Percentiles rank a stretch among this genome's conserved stretches.
These are phyloP conservation scores for Amia ocellicauda DNA, from an alignment of 2,113 vertebrate genomes.

Conservation along the genomic window DNA sequence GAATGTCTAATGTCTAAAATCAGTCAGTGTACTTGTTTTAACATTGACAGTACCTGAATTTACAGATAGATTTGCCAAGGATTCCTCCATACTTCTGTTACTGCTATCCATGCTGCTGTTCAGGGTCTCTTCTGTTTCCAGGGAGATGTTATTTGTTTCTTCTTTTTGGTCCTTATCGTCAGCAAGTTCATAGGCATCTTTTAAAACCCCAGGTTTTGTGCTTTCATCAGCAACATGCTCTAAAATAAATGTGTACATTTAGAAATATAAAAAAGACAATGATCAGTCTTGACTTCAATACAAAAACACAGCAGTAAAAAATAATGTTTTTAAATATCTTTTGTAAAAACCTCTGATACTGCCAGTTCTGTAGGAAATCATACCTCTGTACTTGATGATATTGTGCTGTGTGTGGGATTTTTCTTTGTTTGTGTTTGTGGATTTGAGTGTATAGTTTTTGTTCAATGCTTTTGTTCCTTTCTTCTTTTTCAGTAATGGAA, in stretches of 20 bases:
- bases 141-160: not conserved
- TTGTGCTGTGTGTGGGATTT: too few relatives aligned
- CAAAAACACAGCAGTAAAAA: too few relatives aligned
- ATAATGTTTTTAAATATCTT: not conserved
- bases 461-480: too few relatives aligned
- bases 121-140: slow-evolving; percentile 2
- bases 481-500: too few relatives aligned
- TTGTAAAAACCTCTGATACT: too few relatives aligned
- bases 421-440: too few relatives aligned
- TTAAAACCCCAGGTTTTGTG: not conserved
- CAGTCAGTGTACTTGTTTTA: too few relatives aligned
- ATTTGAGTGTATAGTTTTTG: too few relatives aligned
- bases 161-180: not conserved
- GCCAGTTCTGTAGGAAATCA: too few relatives aligned
- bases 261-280: not conserved
- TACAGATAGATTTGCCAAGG: not conserved
- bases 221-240: not conserved
- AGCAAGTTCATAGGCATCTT: slow-evolving; percentile 21
- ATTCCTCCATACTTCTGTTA: not conserved
- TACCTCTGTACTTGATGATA: too few relatives aligned
- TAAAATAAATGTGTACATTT: not conserved
- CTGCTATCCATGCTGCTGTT: slow-evolving; percentile 29
- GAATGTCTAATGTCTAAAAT: too few relatives aligned
- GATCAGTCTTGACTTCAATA: not conserved
- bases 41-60: slow-evolving; percentile 30